Conservation (phyloP, 92 coral and sea anemone species). For the Blastomussa wellsi region DNA sequence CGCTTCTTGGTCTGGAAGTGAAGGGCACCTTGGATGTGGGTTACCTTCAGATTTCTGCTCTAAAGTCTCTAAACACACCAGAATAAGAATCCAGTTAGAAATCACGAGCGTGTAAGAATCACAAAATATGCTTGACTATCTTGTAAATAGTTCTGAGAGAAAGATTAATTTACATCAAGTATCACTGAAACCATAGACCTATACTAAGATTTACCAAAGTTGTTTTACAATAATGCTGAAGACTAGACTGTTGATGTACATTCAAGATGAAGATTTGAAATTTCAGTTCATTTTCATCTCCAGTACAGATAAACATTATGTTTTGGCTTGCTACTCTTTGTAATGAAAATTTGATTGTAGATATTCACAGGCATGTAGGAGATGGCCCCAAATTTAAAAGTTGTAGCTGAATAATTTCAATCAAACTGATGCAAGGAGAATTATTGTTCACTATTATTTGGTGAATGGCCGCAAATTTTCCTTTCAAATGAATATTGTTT, state of each 20-base stretch:
- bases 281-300: neutral
- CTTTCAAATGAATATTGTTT: neutral
- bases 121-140: neutral
- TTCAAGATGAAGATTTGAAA: neutral
- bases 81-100: neutral
- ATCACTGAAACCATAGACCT: neutral
- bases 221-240: slow-evolving; percentile 23
- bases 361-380: neutral
- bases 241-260: neutral
- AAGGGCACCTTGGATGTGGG: slow-evolving; percentile 29
- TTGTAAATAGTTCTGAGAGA: neutral
- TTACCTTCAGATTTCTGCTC: slow-evolving; percentile 6
- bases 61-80: slow-evolving; percentile 21
- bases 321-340: neutral
- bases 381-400: neutral
- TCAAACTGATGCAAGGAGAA: too few species aligned
- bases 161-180: neutral
- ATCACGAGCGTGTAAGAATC: neutral
- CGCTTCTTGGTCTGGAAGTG: slow-evolving; percentile 11
- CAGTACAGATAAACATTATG: neutral
- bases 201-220: neutral
- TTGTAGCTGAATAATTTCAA: neutral
- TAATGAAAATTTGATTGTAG: neutral
- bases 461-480: neutral
- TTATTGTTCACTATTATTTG: neutral